Conservation (phyloP, 2,888 invertebrate genomes). For the Deladenus siricidicola region DNA sequence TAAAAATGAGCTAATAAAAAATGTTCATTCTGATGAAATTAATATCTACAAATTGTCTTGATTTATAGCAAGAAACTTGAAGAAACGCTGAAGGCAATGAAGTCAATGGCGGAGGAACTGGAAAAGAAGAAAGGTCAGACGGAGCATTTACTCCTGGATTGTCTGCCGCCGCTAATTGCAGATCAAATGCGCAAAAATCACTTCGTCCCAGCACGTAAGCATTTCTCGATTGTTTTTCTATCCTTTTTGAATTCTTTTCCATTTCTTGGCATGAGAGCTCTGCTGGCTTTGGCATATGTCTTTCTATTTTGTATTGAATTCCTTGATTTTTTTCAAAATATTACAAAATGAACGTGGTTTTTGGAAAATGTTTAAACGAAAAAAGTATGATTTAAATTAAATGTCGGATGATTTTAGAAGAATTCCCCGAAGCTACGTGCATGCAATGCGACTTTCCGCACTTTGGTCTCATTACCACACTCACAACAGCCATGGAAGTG, state of each 20-base stretch:
- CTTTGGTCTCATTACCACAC: conserved; percentile 54
- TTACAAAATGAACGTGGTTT: too few relatives aligned
- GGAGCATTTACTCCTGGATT: conserved; percentile 39
- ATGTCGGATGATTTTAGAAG: conserved; percentile 29
- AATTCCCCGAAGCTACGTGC: conserved; percentile 47
- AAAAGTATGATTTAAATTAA: neutral
- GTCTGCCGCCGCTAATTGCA: conserved; percentile 41
- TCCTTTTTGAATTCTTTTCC: neutral
- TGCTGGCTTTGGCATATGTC: too few relatives aligned
- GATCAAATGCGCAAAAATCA: conserved; percentile 36
- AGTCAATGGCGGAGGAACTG: conserved; percentile 37
- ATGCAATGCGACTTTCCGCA: conserved; percentile 55
- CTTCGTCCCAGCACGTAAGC: conserved; percentile 39
- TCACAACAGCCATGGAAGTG: conserved; percentile 49
- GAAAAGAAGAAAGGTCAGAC: conserved; percentile 36
- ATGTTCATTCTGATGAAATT: too few relatives aligned
- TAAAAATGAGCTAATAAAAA: too few relatives aligned
- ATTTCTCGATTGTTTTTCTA: neutral
- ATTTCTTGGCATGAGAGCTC: too few relatives aligned
- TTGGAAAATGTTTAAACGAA: too few relatives aligned
- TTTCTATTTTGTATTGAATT: too few relatives aligned
- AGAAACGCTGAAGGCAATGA: conserved; percentile 39
- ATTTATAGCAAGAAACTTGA: conserved; percentile 41
- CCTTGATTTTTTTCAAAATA: too few relatives aligned
- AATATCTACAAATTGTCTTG: too few relatives aligned